Conservation (phyloP, 1,140 invertebrate species). For the Limonius californicus region DNA sequence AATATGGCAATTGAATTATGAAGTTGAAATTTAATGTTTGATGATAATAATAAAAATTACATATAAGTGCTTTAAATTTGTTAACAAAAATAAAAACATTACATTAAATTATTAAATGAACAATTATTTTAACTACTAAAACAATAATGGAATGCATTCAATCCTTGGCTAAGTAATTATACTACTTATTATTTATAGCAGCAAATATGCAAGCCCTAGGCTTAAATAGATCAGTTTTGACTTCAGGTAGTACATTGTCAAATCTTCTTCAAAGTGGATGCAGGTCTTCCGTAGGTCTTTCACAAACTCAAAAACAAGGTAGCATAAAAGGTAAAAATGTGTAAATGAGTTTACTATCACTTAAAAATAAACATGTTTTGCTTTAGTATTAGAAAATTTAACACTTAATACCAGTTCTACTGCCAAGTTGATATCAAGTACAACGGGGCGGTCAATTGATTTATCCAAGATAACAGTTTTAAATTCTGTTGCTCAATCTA, state of each 20-base stretch:
- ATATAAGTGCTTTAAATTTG: too few species aligned
- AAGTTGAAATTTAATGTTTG: too few species aligned
- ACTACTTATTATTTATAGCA: constrained; percentile 24
- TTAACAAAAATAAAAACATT: too few species aligned
- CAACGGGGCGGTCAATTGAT: constrained; percentile 33
- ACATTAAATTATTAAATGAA: too few species aligned
- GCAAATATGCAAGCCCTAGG: constrained; percentile 33
- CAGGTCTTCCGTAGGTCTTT: constrained; percentile 24
- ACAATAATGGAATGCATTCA: too few species aligned
- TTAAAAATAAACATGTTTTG: constrained; percentile 1
- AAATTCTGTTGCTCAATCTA: constrained; percentile 21
- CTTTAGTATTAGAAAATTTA: constrained; percentile 41
- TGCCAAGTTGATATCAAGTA: constrained; percentile 33
- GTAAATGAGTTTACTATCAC: too few species aligned
- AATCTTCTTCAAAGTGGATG: constrained; percentile 33
- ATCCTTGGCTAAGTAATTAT: too few species aligned
- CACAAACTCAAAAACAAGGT: constrained; percentile 21
- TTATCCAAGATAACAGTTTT: constrained; percentile 37
- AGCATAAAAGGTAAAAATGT: constrained; percentile 40
- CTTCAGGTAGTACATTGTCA: constrained; percentile 27
- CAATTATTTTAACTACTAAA: too few species aligned
- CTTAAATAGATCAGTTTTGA: constrained; percentile 23
- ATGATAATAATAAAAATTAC: too few species aligned
- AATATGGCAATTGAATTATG: too few species aligned
- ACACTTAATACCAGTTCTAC: constrained; percentile 28